Evolutionary conservation across 2,888 invertebrate species (phyloP), one percentile per base, ranked within the genome.

Genomic region (Erannis defoliaria): DNA sequence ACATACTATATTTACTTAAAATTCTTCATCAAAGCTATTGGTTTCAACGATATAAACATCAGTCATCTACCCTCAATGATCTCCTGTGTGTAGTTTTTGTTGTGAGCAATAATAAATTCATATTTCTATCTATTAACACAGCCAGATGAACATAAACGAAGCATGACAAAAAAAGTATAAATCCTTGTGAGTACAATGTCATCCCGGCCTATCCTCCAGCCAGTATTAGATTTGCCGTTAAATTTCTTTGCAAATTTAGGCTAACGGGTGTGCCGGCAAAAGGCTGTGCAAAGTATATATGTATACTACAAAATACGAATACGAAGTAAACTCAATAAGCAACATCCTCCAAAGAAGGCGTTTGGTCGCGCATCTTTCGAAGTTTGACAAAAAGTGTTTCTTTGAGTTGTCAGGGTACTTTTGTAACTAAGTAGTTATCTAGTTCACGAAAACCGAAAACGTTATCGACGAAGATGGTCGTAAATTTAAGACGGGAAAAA

Each of bases 201-300:
- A 80, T 78, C 75, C 78, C 74, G 74, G 67, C 66, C 60, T 64
- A 74, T 75, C 73, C 78, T 75, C 45, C 76, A 64, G 72, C 72
- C 71, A 76, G 81, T 82, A 86, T 86, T 85, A 84, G 78, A 82
- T 84, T 81, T 77, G 74, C 73, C 72, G 73, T 75, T 73, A 78
- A 80, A 77, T 80, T 78, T 77, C 75, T 76, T 74, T 70, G 70
- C 60, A 61, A 78, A 81, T 75, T 77, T 79, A 74, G 70, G 77
- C 70, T 77, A 79, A 74, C 72, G 70, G 75, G 69, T 72, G 66
- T 68, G 63, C 62, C 58, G 64, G 64, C 45, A 48, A 62, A 46
- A 62, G 59, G 69, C 61, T 64, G 64, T 65, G 66, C 66, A 76
- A 72, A 71, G 68, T 72, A 68, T 70, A 54, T 65, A 70, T n/a